phyloP scores from a whole-genome alignment of 2,797 vertebrate genomes.

The Esox lucius region DNA sequence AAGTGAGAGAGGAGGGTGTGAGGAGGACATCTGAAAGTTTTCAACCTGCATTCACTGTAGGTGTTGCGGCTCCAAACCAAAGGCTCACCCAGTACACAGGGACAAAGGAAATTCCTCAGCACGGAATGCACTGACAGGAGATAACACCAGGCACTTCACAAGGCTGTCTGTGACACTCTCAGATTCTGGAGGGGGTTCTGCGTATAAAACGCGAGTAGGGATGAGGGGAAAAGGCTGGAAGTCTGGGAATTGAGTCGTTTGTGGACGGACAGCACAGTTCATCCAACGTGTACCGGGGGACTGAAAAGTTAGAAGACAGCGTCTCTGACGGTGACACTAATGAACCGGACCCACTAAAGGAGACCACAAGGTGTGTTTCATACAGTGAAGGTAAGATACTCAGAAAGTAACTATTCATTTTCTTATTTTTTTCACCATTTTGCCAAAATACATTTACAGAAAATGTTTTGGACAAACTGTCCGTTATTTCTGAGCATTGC shows the following conservation, averaged over 20 bases:
- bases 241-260: slow-evolving; percentile 13
- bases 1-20: slow-evolving; percentile 38
- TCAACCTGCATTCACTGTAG: slow-evolving; percentile 62
- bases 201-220: slow-evolving; percentile 36
- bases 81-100: slow-evolving; percentile 59
- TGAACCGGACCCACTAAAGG: slow-evolving; percentile 9
- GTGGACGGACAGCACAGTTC: neutral
- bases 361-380: neutral
- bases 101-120: slow-evolving; percentile 57
- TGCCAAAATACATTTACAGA: neutral
- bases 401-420: neutral
- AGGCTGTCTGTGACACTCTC: slow-evolving; percentile 40
- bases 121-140: slow-evolving; percentile 55
- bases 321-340: slow-evolving; percentile 21
- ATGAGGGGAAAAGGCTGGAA: slow-evolving; percentile 12
- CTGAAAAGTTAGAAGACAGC: slow-evolving; percentile 15
- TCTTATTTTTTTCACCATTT: neutral
- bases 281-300: slow-evolving; percentile 2
- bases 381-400: slow-evolving; percentile 48
- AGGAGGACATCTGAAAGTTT: slow-evolving; percentile 64
- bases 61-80: slow-evolving; percentile 64
- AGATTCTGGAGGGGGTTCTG: slow-evolving; percentile 29
- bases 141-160: slow-evolving; percentile 54
- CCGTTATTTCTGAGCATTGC: neutral
- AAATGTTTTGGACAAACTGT: neutral